These are phyloP conservation scores for Drosophila azteca DNA, from an alignment of 1,140 invertebrate genomes.

Conservation along the genomic window DNA sequence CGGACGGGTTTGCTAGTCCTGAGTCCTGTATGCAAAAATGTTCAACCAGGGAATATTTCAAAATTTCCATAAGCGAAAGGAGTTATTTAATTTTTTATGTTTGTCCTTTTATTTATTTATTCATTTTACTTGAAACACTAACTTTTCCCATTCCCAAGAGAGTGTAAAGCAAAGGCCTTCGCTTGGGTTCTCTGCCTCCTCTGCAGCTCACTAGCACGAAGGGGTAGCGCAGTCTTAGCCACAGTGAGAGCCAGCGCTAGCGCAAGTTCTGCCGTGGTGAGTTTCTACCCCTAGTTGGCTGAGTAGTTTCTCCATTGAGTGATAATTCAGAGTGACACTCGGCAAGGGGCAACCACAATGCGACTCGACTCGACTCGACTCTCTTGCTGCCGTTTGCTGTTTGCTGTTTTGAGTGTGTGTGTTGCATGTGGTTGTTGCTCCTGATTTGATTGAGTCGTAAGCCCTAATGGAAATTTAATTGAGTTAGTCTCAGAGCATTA, in stretches of 20 bases:
- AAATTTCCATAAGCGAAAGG: no score
- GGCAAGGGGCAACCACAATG: slow-evolving; percentile 36
- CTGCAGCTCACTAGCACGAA: slow-evolving; percentile 16
- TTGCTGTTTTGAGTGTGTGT: neutral
- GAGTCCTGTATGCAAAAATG: no score
- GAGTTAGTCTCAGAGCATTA: slow-evolving; percentile 51
- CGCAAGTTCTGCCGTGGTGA: slow-evolving; percentile 58
- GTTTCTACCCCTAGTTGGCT: slow-evolving; percentile 29
- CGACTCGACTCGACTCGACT: neutral
- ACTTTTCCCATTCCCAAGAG: no score
- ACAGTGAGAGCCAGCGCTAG: slow-evolving; percentile 11
- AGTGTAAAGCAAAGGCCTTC: slow-evolving; percentile 10
- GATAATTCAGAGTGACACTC: slow-evolving; percentile 28
- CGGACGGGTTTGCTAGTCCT: no score
- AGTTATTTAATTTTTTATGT: no score
- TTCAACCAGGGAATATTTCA: no score
- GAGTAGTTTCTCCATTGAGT: slow-evolving; percentile 48
- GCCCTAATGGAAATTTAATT: slow-evolving; percentile 68
- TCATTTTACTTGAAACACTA: no score
- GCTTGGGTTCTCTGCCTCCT: slow-evolving; percentile 16
- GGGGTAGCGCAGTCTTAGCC: slow-evolving; percentile 26
- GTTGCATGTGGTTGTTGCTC: neutral
- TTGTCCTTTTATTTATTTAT: no score
- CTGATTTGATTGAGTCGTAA: slow-evolving; percentile 42
- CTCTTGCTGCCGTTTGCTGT: neutral